Evolutionary conservation across 2,113 vertebrate genomes (phyloP).

Genomic region (Periophthalmodon schlosseri): DNA sequence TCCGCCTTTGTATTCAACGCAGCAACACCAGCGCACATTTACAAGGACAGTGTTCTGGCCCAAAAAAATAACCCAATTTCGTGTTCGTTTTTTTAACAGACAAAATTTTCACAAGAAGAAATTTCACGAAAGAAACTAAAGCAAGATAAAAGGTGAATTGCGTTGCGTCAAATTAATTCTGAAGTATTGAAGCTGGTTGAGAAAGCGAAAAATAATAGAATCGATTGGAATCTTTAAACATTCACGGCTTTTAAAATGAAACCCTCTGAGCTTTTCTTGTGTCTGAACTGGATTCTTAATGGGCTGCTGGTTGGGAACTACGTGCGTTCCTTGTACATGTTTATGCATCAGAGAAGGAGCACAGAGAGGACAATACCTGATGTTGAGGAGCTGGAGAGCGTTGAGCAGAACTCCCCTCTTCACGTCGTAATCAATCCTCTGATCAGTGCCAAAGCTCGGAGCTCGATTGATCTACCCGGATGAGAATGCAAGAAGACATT

Average conservation of each 20-base stretch:
- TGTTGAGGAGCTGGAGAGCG: constrained; percentile 92
- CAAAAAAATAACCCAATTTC: constrained; percentile 30
- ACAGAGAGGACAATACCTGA: constrained; percentile 78
- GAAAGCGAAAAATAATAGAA: constrained; percentile 28
- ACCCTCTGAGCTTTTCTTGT: constrained; percentile 25
- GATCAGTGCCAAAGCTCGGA: constrained; percentile 97
- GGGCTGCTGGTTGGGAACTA: constrained; percentile 25
- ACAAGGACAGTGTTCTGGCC: constrained; percentile 23
- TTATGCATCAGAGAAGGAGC: constrained; percentile 5
- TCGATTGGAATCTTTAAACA: constrained; percentile 38
- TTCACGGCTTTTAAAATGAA: constrained; percentile 26
- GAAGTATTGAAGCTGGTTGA: constrained; percentile 22
- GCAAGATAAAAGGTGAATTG: constrained; percentile 17
- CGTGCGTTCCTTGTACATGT: constrained; percentile 8
- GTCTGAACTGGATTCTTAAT: constrained; percentile 33
- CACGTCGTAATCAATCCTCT: constrained; percentile 98
- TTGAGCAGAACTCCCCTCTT: constrained; percentile 95
- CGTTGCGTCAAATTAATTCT: constrained; percentile 34
- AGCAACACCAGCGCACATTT: constrained; percentile 35
- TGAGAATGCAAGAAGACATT: constrained; percentile 48
- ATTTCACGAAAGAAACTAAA: constrained; percentile 14
- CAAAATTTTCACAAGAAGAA: constrained; percentile 16
- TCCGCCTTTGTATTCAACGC: constrained; percentile 28
- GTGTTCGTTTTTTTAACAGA: constrained; percentile 17
- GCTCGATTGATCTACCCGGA: constrained; percentile 93